phyloP scores from a whole-genome alignment of 1,140 invertebrate genomes.

The Microplitis demolitor region DNA sequence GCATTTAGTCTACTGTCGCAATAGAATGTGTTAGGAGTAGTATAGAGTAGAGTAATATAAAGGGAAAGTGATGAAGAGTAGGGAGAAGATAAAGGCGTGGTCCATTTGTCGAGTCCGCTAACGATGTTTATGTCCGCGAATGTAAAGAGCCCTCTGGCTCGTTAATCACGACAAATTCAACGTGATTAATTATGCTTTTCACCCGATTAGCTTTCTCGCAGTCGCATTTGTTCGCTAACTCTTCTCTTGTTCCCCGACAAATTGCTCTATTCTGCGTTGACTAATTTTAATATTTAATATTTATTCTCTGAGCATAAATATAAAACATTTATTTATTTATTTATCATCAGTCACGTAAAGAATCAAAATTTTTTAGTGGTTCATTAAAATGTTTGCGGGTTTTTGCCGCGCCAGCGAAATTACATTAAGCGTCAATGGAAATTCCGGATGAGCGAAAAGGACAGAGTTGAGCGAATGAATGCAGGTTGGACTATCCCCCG shows the following conservation, averaged over 20 bases:
- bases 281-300: background rate
- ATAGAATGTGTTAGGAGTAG: background rate
- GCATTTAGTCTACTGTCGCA: background rate
- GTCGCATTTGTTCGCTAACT: slow-evolving; percentile 1
- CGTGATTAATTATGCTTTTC: slow-evolving; percentile 53
- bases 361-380: background rate
- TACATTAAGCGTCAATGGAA: background rate
- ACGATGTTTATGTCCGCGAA: slow-evolving; percentile 39
- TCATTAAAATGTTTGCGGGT: background rate
- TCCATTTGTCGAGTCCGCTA: slow-evolving; percentile 41
- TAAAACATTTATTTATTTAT: too few species aligned
- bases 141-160: slow-evolving; percentile 31
- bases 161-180: slow-evolving; percentile 52
- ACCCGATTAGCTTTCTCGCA: slow-evolving; percentile 45
- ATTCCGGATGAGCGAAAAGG: background rate
- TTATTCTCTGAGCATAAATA: too few species aligned
- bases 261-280: background rate
- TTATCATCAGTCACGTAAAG: too few species aligned
- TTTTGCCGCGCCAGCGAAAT: background rate
- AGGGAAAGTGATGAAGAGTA: background rate
- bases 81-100: slow-evolving; percentile 17
- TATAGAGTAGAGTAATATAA: background rate
- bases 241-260: background rate
- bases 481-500: background rate
- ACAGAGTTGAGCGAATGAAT: background rate